Conservation (phyloP, 2,888 invertebrate species). For the Taphrorychus bicolor region DNA sequence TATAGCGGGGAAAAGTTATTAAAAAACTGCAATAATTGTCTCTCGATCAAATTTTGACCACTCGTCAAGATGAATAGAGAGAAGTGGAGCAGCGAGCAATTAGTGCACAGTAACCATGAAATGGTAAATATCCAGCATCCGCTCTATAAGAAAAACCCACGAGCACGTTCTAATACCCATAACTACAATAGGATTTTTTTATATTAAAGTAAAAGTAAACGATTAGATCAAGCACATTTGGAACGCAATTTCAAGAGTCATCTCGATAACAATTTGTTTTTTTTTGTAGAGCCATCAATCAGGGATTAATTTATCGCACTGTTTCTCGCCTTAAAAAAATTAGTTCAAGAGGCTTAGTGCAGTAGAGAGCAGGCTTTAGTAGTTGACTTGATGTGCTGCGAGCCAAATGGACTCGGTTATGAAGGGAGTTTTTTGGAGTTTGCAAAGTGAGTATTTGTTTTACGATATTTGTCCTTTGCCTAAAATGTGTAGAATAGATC, state of each 20-base stretch:
- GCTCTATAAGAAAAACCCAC: slow-evolving; percentile 14
- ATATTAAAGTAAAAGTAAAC: slow-evolving; percentile 30
- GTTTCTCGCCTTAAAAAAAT: slow-evolving; percentile 11
- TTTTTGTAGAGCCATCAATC: slow-evolving; percentile 13
- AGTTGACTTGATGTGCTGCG: neutral
- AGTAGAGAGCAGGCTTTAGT: neutral
- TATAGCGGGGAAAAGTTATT: slow-evolving; percentile 25
- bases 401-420: neutral
- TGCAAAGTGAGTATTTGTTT: no score
- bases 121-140: slow-evolving; percentile 31
- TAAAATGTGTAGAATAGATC: no score
- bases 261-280: slow-evolving; percentile 12
- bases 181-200: slow-evolving; percentile 18
- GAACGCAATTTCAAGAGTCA: slow-evolving; percentile 28
- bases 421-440: neutral
- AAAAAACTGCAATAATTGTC: slow-evolving; percentile 24
- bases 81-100: slow-evolving; percentile 39
- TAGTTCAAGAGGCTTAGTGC: slow-evolving; percentile 14
- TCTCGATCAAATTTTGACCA: slow-evolving; percentile 22
- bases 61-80: slow-evolving; percentile 25
- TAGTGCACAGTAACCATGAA: slow-evolving; percentile 31
- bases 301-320: slow-evolving; percentile 17
- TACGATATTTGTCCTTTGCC: no score
- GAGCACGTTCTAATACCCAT: slow-evolving; percentile 16
- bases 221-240: slow-evolving; percentile 20